A percentile compares a stretch with the other conserved stretches of the same genome.
Evolutionary conservation across 2,888 invertebrate genomes (phyloP).

Genomic region (Rotaria magnacalcarata): DNA sequence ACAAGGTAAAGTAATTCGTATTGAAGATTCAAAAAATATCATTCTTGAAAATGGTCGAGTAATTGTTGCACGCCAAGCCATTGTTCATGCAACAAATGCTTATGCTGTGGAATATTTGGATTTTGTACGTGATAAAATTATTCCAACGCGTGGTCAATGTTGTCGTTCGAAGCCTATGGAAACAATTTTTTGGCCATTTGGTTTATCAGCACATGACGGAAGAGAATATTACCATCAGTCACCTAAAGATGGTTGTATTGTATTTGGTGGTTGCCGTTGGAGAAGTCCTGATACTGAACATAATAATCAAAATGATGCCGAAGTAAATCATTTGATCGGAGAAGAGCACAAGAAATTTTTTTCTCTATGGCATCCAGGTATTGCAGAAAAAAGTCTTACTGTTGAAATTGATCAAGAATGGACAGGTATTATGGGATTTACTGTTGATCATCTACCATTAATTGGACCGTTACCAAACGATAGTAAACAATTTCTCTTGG

Average conservation of each 20-base stretch:
- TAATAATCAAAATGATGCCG: background rate
- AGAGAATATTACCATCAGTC: constrained; percentile 18
- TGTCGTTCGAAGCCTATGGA: background rate
- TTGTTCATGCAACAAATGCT: constrained; percentile 13
- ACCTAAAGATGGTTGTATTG: background rate
- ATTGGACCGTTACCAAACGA: background rate
- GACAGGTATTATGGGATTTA: constrained; percentile 9
- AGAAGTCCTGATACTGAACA: background rate
- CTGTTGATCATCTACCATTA: constrained; percentile 10
- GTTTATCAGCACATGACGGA: background rate
- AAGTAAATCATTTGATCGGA: background rate
- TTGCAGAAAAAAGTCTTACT: background rate
- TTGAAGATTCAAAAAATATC: background rate
- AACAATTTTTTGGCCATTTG: background rate
- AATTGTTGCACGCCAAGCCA: background rate
- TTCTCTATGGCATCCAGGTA: background rate
- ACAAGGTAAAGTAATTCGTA: background rate
- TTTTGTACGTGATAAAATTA: background rate
- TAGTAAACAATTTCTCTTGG: background rate
- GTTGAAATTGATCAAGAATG: constrained; percentile 28
- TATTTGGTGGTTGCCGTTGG: background rate
- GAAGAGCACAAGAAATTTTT: background rate
- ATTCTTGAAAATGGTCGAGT: background rate
- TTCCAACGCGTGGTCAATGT: background rate
- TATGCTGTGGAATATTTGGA: background rate